A percentile compares a stretch with the other conserved stretches of the same genome.
Evolutionary conservation across 1,140 invertebrate genomes (phyloP).

Genomic region (Asbolus verrucosus): DNA sequence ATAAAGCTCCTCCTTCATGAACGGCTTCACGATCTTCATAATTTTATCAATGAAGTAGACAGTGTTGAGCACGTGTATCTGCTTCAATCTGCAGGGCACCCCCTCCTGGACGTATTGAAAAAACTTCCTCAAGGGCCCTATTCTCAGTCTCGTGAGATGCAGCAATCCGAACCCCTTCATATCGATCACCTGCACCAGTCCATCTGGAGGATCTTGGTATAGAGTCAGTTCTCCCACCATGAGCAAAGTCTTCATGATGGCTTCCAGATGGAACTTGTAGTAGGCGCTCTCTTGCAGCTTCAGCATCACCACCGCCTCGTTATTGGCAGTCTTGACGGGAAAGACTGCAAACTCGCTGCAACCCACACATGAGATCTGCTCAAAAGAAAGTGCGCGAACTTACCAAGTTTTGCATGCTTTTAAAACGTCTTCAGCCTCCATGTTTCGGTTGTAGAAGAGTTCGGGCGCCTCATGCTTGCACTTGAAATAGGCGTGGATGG

Average conservation of each 20-base stretch:
- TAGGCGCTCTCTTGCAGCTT: constrained; percentile 70
- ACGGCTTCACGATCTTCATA: constrained; percentile 71
- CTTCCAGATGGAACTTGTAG: constrained; percentile 71
- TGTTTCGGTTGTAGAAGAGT: constrained; percentile 69
- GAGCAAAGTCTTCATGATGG: constrained; percentile 70
- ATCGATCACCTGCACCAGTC: constrained; percentile 74
- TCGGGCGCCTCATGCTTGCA: constrained; percentile 69
- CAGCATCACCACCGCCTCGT: constrained; percentile 72
- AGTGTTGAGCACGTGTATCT: constrained; percentile 73
- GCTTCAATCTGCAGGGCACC: constrained; percentile 71
- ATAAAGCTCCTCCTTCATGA: constrained; percentile 73
- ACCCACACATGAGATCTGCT: not conserved
- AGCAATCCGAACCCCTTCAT: constrained; percentile 69
- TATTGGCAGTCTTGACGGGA: constrained; percentile 71
- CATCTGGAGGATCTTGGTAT: constrained; percentile 57
- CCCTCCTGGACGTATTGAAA: constrained; percentile 68
- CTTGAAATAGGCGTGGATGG: constrained; percentile 72
- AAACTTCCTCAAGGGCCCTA: constrained; percentile 63
- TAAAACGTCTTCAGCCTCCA: constrained; percentile 53
- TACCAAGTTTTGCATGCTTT: constrained; percentile 57
- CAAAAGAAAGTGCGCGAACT: constrained; percentile 48
- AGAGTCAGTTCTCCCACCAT: constrained; percentile 69
- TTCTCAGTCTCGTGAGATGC: constrained; percentile 69
- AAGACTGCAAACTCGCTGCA: constrained; percentile 60
- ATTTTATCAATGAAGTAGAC: constrained; percentile 74